Base-by-base conservation (phyloP, 2,113 vertebrate species). In the Orcinus orca region DNA sequence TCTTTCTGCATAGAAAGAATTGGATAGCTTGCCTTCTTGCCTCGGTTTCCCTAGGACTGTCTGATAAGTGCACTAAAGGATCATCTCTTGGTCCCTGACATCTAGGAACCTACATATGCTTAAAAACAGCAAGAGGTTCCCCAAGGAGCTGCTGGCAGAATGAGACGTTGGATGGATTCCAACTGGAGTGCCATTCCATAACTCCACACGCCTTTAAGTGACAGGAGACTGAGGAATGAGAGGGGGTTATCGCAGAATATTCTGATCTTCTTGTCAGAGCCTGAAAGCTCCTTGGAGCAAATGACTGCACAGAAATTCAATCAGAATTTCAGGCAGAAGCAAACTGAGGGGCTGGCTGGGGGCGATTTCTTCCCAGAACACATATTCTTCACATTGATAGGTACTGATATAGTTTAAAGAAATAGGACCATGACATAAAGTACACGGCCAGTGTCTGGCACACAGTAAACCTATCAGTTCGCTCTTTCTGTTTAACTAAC, bases 271-370 rank as follows among this genome's bases (percentile, higher is more conserved):
- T 6, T 33, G 4, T 79, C 82, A 85, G 15, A 97, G 73, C 33
- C 90, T 90, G 74, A 92, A 93, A 89, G 82, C 4, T 33, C 62
- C 53, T 92, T 76, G 90, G 81, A 94, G 31, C 80, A 81, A 63
- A 85, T 44, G 88, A 70, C 26, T 50, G 50, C 12, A 36, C 29
- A 65, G 71, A 53, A 70, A 93, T 97, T 0, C 60, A 82, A 50
- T 68, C 33, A 31, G 74, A 92, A 65, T 44, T 70, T 36, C 1
- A 33, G 12, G 33, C 62, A 92, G 86, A 85, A 82, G n/a, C 33
- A 31, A 65, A 31, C 20, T 25, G 68, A 81, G 73, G 55, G 44
- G 36, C 2, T 14, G 2, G 18, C 21, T 23, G 26, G 55, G 62
- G 41, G 3, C 36, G 68, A 1, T 6, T 63, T 70, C 76, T 76